Percentiles rank a stretch among this genome's conserved stretches.
Evolutionary conservation across 2,888 invertebrate species (phyloP).

Genomic region (Galeopsomyia nigrocyanea): DNA sequence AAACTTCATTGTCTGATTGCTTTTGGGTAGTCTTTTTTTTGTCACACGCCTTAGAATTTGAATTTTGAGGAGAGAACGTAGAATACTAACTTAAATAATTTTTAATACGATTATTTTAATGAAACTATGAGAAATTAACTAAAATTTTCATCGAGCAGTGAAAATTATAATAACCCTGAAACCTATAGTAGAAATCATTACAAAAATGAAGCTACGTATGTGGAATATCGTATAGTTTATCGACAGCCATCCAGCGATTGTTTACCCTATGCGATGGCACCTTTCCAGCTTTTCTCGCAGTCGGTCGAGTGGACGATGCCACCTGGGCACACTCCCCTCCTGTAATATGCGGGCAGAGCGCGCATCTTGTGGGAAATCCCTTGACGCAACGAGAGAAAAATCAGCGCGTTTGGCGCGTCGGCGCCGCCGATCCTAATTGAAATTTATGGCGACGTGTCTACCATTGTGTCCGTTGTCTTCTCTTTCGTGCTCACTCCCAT

Average conservation of each 20-base stretch:
- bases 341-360: background rate
- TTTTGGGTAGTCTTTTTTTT: too few relatives aligned
- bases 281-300: slow-evolving; percentile 1
- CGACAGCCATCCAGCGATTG: background rate
- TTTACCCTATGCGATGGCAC: slow-evolving; percentile 4
- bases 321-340: slow-evolving; percentile 24
- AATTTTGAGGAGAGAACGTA: background rate
- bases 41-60: background rate
- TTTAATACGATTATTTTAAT: too few relatives aligned
- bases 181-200: background rate
- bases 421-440: slow-evolving; percentile 32
- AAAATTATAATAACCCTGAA: background rate
- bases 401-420: slow-evolving; percentile 18
- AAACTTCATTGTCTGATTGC: slow-evolving; percentile 1
- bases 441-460: slow-evolving; percentile 32
- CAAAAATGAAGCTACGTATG: too few relatives aligned
- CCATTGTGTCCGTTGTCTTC: background rate
- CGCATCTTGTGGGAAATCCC: slow-evolving; percentile 39
- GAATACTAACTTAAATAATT: too few relatives aligned
- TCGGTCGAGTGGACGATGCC: slow-evolving; percentile 24
- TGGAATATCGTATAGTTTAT: too few relatives aligned
- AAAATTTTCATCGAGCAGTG: too few relatives aligned
- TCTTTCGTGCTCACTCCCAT: slow-evolving; percentile 17
- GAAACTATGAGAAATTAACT: too few relatives aligned
- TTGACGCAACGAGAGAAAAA: background rate